A percentile compares a stretch with the other conserved stretches of the same genome.
Conservation (phyloP, 1,140 invertebrate species). For the Eriosoma lanigerum region DNA sequence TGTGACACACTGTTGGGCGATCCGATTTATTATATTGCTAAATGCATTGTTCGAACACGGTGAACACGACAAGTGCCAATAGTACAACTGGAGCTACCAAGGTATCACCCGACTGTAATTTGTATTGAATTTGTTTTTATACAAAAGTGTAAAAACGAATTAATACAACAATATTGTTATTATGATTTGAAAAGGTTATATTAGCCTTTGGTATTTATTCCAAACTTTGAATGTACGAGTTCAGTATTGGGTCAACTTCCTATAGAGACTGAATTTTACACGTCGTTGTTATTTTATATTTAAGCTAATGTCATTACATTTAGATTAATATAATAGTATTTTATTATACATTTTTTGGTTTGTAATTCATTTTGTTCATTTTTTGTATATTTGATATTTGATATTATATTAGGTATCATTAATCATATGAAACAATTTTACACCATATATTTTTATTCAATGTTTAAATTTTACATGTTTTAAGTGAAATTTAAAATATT, state of each 20-base stretch:
- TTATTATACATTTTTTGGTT: background rate
- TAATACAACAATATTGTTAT: conserved; percentile 16
- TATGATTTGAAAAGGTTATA: conserved; percentile 1
- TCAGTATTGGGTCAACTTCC: conserved; percentile 18
- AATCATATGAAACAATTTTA: too few relatives aligned
- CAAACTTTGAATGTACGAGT: conserved; percentile 26
- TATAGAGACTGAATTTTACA: conserved; percentile 40
- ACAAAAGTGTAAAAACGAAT: background rate
- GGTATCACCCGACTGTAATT: conserved; percentile 3
- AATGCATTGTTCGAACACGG: conserved; percentile 16
- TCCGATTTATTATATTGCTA: conserved; percentile 8
- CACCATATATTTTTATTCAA: too few relatives aligned
- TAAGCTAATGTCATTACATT: background rate
- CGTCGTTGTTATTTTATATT: conserved; percentile 15
- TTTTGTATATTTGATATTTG: background rate
- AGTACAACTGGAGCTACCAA: conserved; percentile 11
- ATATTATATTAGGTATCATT: too few relatives aligned
- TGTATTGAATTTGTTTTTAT: background rate
- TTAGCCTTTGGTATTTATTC: conserved; percentile 28
- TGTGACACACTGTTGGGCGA: conserved; percentile 9
- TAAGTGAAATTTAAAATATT: background rate
- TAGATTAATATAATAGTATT: background rate
- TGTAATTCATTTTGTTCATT: background rate
- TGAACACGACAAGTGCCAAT: conserved; percentile 40
- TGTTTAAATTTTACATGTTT: background rate